Evolutionary conservation across 2,888 invertebrate species (phyloP).

Genomic region (Resseliella maxima): DNA sequence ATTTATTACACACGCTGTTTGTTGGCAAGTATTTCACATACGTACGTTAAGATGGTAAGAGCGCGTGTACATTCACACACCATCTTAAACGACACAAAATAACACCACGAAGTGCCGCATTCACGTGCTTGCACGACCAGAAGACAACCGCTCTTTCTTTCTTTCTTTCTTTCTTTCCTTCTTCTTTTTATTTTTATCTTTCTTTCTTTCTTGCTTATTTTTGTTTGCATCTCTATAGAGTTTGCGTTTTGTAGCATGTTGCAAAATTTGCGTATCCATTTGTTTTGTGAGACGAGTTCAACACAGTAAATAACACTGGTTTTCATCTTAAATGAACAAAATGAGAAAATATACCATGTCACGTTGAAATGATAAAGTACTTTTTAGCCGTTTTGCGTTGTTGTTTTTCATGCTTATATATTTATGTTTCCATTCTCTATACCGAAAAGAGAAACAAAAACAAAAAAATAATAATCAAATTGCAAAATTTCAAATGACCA

Average conservation of each 20-base stretch:
- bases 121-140: neutral
- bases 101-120: neutral
- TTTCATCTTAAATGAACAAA: constrained; percentile 3
- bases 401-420: neutral
- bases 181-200: neutral
- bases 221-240: too few relatives aligned
- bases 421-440: constrained; percentile 16
- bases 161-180: neutral
- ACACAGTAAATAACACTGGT: neutral
- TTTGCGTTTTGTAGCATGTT: neutral
- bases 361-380: constrained; percentile 54
- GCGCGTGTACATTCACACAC: constrained; percentile 50
- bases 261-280: constrained; percentile 54
- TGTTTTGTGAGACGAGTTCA: neutral
- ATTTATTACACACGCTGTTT: neutral
- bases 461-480: neutral
- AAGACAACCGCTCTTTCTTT: neutral
- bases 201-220: neutral
- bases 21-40: constrained; percentile 26
- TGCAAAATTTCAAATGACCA: neutral
- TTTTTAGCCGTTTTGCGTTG: neutral
- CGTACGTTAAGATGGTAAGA: neutral
- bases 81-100: constrained; percentile 19
- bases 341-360: constrained; percentile 55
- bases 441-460: neutral